Evolutionary conservation across 2,113 vertebrate species (phyloP), one percentile per base, ranked within the genome.

Genomic region (Plotosus lineatus): DNA sequence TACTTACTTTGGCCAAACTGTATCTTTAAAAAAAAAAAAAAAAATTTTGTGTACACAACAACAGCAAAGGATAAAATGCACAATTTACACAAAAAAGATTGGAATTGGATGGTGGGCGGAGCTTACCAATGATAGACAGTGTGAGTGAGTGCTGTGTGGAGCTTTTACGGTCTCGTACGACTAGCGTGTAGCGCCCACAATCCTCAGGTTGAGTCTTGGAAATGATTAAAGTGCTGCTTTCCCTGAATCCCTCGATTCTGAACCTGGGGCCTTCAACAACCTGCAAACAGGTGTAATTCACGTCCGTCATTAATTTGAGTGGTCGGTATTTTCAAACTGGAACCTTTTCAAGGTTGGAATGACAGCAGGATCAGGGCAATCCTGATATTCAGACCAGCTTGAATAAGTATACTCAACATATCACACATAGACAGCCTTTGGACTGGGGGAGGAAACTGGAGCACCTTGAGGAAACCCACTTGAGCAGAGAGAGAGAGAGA

Each of bases 51-150:
- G 53, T 55, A 55, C 23, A 10, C 53, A 26, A 46, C n/a, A n/a
- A n/a, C n/a, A n/a, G n/a, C n/a, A n/a, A 6, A n/a, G 51, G 21
- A 51, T 21, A 51, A 21, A 9, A 36, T 38, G 33, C 9, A 36
- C 33, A 21, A 65, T 21, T 65, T 65, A n/a, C 63, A 42, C 19
- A 31, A 28, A 26, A 46, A 14, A 66, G 46, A 14, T 3, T 33
- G 36, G 60, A 36, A 19, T 7, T 21, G 61, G 6, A 38, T 21
- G 0, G 8, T 23, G 60, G 28, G 36, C 15, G 3, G 15, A 36
- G 36, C 86, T 88, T 82, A 95, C 94, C 93, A 74, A 93, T 88
- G 51, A 95, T 90, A 23, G 90, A 90, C 28, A 95, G 88, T 0
- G 88, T 91, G 42, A 92, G 75, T 0, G 87, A 89, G 84, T 94